A percentile compares a stretch with the other conserved stretches of the same genome.
phyloP scores from a whole-genome alignment of 2,888 invertebrate species.

The Drosophila peninsularis region DNA sequence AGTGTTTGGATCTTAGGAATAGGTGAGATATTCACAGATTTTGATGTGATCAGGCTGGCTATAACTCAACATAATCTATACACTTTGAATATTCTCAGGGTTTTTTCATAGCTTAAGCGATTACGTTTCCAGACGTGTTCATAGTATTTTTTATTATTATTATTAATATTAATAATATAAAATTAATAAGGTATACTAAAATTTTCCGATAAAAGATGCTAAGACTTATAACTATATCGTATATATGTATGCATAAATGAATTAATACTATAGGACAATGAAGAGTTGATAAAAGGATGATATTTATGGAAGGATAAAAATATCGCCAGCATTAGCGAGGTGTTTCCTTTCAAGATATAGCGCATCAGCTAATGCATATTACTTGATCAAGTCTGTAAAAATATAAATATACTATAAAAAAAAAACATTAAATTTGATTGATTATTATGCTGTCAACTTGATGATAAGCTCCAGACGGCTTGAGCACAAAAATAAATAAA shows the following conservation, averaged over 20 bases:
- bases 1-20: too few species aligned
- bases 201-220: too few species aligned
- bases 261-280: too few species aligned
- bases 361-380: not conserved
- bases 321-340: not conserved
- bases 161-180: too few species aligned
- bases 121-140: too few species aligned
- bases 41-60: too few species aligned
- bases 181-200: too few species aligned
- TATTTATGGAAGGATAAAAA: not conserved
- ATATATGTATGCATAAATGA: not conserved
- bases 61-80: too few species aligned
- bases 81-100: too few species aligned
- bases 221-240: not conserved
- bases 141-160: too few species aligned
- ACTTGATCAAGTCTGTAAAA: not conserved
- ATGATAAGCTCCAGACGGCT: constrained; percentile 6
- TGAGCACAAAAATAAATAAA: not conserved
- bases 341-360: not conserved
- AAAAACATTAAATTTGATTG: constrained; percentile 1
- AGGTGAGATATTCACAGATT: too few species aligned
- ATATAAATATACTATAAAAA: not conserved
- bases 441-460: constrained; percentile 5
- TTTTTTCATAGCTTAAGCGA: too few species aligned
- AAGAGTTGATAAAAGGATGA: not conserved